phyloP scores from a whole-genome alignment of 2,113 vertebrate genomes.

The Edolisoma coerulescens region DNA sequence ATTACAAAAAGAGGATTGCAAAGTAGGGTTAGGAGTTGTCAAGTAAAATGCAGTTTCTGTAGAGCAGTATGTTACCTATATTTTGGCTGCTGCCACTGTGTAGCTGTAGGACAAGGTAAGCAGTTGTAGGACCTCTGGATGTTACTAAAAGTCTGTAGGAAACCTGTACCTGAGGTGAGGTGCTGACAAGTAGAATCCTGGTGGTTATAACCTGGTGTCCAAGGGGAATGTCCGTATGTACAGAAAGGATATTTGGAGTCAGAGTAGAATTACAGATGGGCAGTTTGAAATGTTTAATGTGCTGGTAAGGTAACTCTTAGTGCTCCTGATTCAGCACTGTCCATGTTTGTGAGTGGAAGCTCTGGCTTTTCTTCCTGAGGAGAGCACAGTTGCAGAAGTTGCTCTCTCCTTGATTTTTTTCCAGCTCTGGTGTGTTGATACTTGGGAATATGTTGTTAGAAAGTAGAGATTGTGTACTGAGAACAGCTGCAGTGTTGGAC shows the following conservation, averaged over 20 bases:
- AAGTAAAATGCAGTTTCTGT: neutral
- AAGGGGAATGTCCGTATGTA: neutral
- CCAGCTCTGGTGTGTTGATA: neutral
- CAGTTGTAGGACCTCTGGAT: neutral
- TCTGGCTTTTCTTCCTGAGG: neutral
- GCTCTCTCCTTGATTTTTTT: neutral
- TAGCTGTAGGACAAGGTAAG: neutral
- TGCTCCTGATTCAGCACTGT: neutral
- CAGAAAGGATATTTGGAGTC: neutral
- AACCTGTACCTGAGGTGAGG: neutral
- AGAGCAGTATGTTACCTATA: neutral
- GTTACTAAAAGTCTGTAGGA: neutral
- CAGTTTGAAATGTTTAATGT: neutral
- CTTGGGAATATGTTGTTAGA: neutral
- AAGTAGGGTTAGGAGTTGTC: neutral
- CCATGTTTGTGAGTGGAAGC: fast-evolving
- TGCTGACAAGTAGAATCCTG: neutral
- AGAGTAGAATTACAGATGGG: neutral
- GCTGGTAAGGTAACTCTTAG: neutral
- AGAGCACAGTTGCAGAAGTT: neutral
- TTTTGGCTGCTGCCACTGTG: neutral
- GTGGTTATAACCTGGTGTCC: neutral
- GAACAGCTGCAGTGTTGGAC: neutral
- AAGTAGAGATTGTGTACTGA: neutral
- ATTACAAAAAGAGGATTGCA: neutral